Evolutionary conservation across 2,113 vertebrate genomes (phyloP).

Genomic region (Calcarius ornatus): DNA sequence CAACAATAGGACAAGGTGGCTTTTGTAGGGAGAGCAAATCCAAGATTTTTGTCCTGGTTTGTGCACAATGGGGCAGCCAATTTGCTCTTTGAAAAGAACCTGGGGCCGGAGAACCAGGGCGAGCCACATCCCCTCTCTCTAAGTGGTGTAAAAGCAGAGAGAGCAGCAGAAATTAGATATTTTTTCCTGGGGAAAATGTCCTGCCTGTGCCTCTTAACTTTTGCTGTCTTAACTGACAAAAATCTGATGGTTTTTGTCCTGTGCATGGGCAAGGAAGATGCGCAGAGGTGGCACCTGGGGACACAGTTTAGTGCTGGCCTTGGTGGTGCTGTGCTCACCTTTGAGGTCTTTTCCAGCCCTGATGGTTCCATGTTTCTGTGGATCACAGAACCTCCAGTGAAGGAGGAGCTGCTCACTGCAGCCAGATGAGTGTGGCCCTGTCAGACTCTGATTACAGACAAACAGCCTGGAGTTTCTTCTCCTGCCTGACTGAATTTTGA

Average conservation of each 20-base stretch:
- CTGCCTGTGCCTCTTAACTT: background rate
- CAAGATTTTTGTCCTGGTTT: background rate
- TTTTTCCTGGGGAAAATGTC: background rate
- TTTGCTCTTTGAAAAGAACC: background rate
- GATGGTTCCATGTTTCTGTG: accelerated
- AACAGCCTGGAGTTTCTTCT: background rate
- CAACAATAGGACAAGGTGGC: background rate
- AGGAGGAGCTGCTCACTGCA: background rate
- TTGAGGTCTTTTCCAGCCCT: background rate
- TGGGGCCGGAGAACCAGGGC: background rate
- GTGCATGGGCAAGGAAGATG: accelerated
- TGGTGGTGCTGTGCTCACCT: accelerated
- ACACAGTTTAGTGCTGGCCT: background rate
- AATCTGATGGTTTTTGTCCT: background rate
- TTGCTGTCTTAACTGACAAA: background rate
- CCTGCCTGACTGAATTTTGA: background rate
- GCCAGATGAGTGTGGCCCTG: background rate
- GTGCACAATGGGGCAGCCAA: background rate
- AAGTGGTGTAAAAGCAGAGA: background rate
- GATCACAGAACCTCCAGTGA: background rate
- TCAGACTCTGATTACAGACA: background rate
- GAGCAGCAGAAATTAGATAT: background rate
- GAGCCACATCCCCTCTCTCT: background rate
- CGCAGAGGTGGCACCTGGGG: background rate
- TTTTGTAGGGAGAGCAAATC: background rate